Evolutionary conservation across 1,140 invertebrate genomes (phyloP).

Genomic region (Eueides isabella): DNA sequence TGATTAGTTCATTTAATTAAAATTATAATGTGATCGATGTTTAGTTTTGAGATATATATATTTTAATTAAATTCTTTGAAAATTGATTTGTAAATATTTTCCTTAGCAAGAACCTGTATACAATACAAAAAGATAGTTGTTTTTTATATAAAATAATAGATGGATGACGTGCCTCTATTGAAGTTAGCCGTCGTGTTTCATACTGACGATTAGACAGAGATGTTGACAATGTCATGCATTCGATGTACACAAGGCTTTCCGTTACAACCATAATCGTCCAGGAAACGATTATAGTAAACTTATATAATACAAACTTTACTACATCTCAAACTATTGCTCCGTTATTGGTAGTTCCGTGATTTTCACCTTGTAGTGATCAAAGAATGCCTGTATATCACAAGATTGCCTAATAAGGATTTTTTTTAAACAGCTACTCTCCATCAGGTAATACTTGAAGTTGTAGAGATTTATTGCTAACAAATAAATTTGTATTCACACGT

Average conservation of each 20-base stretch:
- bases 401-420: constrained; percentile 6
- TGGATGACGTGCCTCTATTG: neutral
- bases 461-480: neutral
- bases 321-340: constrained; percentile 20
- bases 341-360: constrained; percentile 25
- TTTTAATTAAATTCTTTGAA: no score
- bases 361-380: constrained; percentile 20
- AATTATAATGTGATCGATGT: no score
- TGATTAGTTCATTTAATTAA: no score
- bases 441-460: neutral
- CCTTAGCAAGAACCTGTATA: neutral
- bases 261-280: constrained; percentile 43
- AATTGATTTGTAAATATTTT: no score
- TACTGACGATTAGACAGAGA: constrained; percentile 10
- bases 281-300: constrained; percentile 40
- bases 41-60: no score
- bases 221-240: constrained; percentile 21
- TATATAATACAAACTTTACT: constrained; percentile 38
- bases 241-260: constrained; percentile 34
- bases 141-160: neutral
- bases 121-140: neutral
- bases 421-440: neutral
- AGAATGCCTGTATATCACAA: neutral
- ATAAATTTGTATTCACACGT: neutral
- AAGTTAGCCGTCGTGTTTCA: neutral